A percentile compares a stretch with the other conserved stretches of the same genome.
These are phyloP conservation scores for Teleiodes luculella DNA, from an alignment of 2,888 invertebrate species.

Conservation along the genomic window DNA sequence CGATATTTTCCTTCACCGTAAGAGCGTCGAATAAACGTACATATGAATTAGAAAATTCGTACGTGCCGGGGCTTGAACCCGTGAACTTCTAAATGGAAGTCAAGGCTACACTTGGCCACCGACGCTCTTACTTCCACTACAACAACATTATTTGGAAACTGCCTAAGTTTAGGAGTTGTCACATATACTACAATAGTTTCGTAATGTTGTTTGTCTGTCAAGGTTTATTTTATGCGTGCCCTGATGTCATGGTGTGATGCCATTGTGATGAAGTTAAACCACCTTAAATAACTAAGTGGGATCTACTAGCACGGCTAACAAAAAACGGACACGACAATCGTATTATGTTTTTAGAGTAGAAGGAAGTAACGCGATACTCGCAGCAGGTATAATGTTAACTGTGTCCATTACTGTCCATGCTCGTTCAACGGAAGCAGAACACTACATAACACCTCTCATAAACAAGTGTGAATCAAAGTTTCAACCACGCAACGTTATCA, in stretches of 20 bases:
- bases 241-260: slow-evolving; percentile 9
- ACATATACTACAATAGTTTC: neutral
- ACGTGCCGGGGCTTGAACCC: too few species aligned
- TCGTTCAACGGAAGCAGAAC: slow-evolving; percentile 18
- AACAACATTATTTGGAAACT: slow-evolving; percentile 1
- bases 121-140: slow-evolving; percentile 10
- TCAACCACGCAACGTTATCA: neutral
- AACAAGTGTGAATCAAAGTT: neutral
- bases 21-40: too few species aligned
- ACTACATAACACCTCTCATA: slow-evolving; percentile 8
- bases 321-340: slow-evolving; percentile 6
- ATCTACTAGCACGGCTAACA: neutral
- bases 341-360: slow-evolving; percentile 11
- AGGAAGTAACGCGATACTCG: slow-evolving; percentile 15
- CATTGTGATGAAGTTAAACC: slow-evolving; percentile 8
- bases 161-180: neutral
- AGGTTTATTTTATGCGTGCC: slow-evolving; percentile 3
- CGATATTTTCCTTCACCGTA: too few species aligned
- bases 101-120: too few species aligned
- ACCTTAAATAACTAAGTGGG: slow-evolving; percentile 2
- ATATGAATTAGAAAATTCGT: too few species aligned
- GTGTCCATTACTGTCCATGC: slow-evolving; percentile 11
- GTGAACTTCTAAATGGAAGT: too few species aligned
- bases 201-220: neutral
- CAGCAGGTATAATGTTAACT: slow-evolving; percentile 15